A percentile compares a stretch with the other conserved stretches of the same genome.
Evolutionary conservation across 2,113 vertebrate genomes (phyloP).

Genomic region (Anhinga anhinga): DNA sequence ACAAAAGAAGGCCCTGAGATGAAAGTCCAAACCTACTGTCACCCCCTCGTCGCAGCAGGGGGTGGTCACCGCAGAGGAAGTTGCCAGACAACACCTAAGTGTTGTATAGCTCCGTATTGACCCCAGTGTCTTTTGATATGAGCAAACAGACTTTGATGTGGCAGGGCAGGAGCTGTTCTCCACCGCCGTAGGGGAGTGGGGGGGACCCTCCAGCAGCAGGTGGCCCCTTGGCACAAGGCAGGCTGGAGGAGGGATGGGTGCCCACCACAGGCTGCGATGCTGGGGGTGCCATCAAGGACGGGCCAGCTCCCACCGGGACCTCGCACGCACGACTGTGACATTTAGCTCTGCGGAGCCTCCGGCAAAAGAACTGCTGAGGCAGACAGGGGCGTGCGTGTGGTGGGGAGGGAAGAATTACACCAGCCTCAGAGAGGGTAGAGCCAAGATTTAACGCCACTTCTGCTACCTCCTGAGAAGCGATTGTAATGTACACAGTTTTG

Average conservation of each 20-base stretch:
- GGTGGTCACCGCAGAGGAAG: neutral
- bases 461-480: neutral
- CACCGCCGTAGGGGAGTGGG: fast-evolving
- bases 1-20: neutral
- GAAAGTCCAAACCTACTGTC: neutral
- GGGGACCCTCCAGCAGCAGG: neutral
- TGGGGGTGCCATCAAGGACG: neutral
- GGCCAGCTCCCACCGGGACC: neutral
- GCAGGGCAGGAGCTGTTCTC: neutral
- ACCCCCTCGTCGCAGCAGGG: neutral
- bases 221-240: neutral
- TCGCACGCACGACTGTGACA: fast-evolving
- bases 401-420: neutral
- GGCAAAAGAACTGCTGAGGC: neutral
- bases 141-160: conserved; percentile 38
- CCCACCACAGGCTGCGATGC: fast-evolving
- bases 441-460: neutral
- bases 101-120: neutral
- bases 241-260: neutral
- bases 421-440: neutral
- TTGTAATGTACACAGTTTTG: neutral
- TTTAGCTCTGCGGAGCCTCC: fast-evolving
- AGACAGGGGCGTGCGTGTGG: fast-evolving
- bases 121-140: conserved; percentile 15
- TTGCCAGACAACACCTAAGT: conserved; percentile 20